Percentiles rank a stretch among this genome's conserved stretches.
These are phyloP conservation scores for Cirrhinus molitorella DNA, from an alignment of 2,797 vertebrate species.

Conservation along the genomic window DNA sequence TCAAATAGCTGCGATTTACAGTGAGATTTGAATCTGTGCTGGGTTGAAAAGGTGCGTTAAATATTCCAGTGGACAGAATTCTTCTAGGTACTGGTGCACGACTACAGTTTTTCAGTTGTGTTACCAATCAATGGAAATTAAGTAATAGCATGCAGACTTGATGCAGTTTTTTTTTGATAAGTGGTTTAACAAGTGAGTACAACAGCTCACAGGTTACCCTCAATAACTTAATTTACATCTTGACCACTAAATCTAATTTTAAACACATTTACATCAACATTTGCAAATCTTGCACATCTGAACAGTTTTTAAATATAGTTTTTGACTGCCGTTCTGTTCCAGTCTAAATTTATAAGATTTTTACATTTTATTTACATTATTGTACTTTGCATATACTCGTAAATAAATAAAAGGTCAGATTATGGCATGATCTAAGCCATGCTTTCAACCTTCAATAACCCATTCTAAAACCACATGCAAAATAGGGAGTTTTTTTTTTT, in stretches of 20 bases:
- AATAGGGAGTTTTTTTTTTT: no score
- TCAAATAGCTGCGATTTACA: constrained; percentile 35
- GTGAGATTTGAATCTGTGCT: constrained; percentile 5
- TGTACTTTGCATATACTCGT: background rate
- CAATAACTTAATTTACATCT: background rate
- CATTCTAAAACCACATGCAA: no score
- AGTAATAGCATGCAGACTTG: background rate
- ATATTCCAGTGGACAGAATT: background rate
- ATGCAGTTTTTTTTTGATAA: background rate
- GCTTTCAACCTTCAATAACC: background rate
- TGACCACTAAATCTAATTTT: background rate
- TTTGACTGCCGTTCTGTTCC: background rate
- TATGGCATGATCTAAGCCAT: background rate
- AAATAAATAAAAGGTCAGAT: background rate
- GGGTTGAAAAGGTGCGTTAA: background rate
- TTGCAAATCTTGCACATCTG: no score
- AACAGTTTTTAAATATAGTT: background rate
- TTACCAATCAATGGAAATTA: background rate
- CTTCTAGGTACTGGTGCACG: background rate
- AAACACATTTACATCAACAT: background rate
- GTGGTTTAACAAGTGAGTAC: background rate
- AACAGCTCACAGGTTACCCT: background rate
- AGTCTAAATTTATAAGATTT: background rate
- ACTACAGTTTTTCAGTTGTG: background rate
- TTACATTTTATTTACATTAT: background rate